Conservation (phyloP, 2,888 invertebrate species). For the Dynastes hyllus region DNA sequence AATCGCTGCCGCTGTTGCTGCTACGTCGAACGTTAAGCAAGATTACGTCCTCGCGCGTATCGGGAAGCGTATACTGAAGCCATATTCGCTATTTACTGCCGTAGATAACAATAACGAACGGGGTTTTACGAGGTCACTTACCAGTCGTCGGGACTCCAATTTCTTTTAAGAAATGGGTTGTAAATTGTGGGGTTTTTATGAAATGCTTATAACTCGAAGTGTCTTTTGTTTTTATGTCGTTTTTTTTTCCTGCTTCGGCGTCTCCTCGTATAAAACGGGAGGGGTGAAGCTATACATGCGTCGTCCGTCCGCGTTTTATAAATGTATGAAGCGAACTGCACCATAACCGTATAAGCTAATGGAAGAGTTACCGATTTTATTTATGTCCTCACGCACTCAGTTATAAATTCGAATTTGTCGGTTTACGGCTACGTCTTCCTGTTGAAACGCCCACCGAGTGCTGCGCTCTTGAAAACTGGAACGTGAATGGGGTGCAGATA, state of each 20-base stretch:
- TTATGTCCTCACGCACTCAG: slow-evolving; percentile 10
- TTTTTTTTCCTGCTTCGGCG: slow-evolving; percentile 14
- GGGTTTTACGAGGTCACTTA: slow-evolving; percentile 53
- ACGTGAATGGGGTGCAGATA: no score
- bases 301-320: not conserved
- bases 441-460: not conserved
- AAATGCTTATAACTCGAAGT: slow-evolving; percentile 47
- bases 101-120: slow-evolving; percentile 54
- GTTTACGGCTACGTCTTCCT: not conserved
- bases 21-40: not conserved
- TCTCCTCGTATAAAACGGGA: slow-evolving; percentile 22
- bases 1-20: no score
- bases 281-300: slow-evolving; percentile 10
- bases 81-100: slow-evolving; percentile 53
- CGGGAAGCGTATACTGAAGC: slow-evolving; percentile 38
- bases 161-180: slow-evolving; percentile 53
- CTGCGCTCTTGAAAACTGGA: no score
- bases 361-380: slow-evolving; percentile 28
- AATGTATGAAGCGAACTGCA: slow-evolving; percentile 18
- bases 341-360: slow-evolving; percentile 39
- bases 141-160: slow-evolving; percentile 52
- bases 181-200: slow-evolving; percentile 53
- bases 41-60: slow-evolving; percentile 1
- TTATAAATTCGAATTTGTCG: slow-evolving; percentile 27
- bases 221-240: slow-evolving; percentile 45